Evolutionary conservation across 1,140 invertebrate genomes (phyloP), one percentile per base, ranked within the genome.

Genomic region (Trichomalopsis sarcophagae): DNA sequence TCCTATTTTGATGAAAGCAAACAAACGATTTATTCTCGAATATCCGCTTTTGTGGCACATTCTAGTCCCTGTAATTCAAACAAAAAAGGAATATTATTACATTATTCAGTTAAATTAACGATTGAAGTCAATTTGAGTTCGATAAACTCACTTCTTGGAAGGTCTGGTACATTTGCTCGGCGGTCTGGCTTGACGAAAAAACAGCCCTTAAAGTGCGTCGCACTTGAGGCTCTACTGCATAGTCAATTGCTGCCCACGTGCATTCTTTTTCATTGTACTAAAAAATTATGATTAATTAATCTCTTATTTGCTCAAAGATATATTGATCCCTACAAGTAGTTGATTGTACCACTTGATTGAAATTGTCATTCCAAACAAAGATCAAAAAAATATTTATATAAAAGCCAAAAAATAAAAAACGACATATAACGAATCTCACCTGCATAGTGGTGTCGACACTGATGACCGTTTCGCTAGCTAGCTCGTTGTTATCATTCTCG

Each of bases 381-480:
- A 17, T 21, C 9, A 21, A 17, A 66, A 66, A 23, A 47, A 36
- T 21, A 13, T 2, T 44, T 76, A 78, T 62, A 78, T 62, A 68
- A 14, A 5, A 68, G 4, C 36, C 7, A 68, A 11, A 44, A 36
- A 40, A 36, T 10, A 9, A 68, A 68, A 80, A 80, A 80, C 33
- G 36, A 69, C 14, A 84, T 36, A 50, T n/a, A 76, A 76, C 44
- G 50, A 27, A 81, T 55, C 79, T 88, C 87, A 92, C 91, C 91
- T 92, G 84, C 84, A 94, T 89, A 7, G 88, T 87, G 3, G 92
- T 93, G 82, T 95, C 92, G 44, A 91, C 90, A 75, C 91, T 91
- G 82, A 95, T 94, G 23, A 94, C 84, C 73, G 94, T 94, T 62
- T 94, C 93, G 83, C 94, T 94, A 1, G 94, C 73, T 17, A 90